phyloP scores from a whole-genome alignment of 2,113 vertebrate species.

The Triplophysa siluroides region DNA sequence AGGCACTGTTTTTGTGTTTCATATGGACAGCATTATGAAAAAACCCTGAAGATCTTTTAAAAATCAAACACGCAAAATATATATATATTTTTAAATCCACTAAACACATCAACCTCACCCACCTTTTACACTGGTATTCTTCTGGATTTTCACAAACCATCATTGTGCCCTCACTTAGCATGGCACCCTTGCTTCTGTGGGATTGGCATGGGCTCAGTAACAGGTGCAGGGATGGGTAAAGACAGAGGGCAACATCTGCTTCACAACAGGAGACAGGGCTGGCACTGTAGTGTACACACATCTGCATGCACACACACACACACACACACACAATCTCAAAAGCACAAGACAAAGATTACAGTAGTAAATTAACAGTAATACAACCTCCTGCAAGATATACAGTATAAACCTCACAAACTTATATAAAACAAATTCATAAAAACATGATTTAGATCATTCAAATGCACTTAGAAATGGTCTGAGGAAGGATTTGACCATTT shows the following conservation, averaged over 20 bases:
- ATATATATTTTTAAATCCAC: not conserved
- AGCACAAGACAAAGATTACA: constrained; percentile 37
- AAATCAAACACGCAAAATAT: not conserved
- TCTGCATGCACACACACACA: not conserved
- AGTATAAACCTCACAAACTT: not conserved
- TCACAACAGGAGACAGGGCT: constrained; percentile 66
- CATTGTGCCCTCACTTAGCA: constrained; percentile 17
- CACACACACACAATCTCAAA: not conserved
- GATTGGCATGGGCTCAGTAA: constrained; percentile 43
- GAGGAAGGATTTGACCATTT: not conserved
- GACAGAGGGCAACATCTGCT: constrained; percentile 74
- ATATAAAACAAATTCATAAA: not conserved
- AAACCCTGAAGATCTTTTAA: not conserved
- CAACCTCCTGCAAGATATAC: not conserved
- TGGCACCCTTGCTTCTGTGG: constrained; percentile 67
- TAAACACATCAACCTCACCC: not conserved
- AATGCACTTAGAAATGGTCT: too few species aligned
- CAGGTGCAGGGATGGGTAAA: constrained; percentile 39
- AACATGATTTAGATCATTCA: not conserved
- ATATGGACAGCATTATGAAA: not conserved
- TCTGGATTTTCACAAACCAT: constrained; percentile 1
- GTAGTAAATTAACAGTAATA: not conserved
- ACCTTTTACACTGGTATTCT: constrained; percentile 1
- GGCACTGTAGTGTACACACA: not conserved
- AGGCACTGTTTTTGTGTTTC: too few species aligned